Conservation (phyloP, 2,888 invertebrate species). For the Eucriotettix oculatus region DNA sequence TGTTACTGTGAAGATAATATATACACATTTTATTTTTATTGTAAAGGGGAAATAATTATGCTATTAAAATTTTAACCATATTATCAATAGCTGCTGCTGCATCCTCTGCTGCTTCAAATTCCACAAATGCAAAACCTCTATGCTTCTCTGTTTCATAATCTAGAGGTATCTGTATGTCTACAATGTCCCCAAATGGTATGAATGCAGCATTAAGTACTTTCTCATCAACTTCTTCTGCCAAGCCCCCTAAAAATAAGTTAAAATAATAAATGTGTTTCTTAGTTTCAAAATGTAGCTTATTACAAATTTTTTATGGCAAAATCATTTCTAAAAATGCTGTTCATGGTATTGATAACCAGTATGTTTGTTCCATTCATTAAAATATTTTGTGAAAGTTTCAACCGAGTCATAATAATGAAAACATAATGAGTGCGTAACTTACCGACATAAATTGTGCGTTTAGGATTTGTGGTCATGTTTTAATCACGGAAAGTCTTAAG, state of each 20-base stretch:
- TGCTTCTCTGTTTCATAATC: constrained; percentile 97
- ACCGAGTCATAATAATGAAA: too few species aligned
- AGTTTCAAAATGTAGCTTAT: not conserved
- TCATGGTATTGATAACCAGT: too few species aligned
- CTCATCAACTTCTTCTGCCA: constrained; percentile 91
- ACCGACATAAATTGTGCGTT: constrained; percentile 68
- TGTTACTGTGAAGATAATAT: too few species aligned
- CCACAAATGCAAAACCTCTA: constrained; percentile 96
- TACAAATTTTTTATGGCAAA: not conserved
- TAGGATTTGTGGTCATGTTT: constrained; percentile 43
- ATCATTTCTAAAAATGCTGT: not conserved
- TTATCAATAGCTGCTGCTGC: constrained; percentile 98
- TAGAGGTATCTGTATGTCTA: constrained; percentile 94
- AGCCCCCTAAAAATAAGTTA: constrained; percentile 37
- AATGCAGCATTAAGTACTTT: constrained; percentile 92
- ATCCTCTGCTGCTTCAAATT: constrained; percentile 94
- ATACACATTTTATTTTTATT: too few species aligned
- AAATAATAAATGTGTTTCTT: not conserved
- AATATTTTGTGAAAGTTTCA: too few species aligned
- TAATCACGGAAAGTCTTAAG: too few species aligned
- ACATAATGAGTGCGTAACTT: constrained; percentile 11
- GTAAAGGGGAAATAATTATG: too few species aligned
- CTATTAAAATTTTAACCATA: constrained; percentile 47
- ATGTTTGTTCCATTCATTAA: too few species aligned
- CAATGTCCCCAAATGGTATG: constrained; percentile 94